Conservation (phyloP, 2,888 invertebrate genomes). For the Tortricodes alternella region DNA sequence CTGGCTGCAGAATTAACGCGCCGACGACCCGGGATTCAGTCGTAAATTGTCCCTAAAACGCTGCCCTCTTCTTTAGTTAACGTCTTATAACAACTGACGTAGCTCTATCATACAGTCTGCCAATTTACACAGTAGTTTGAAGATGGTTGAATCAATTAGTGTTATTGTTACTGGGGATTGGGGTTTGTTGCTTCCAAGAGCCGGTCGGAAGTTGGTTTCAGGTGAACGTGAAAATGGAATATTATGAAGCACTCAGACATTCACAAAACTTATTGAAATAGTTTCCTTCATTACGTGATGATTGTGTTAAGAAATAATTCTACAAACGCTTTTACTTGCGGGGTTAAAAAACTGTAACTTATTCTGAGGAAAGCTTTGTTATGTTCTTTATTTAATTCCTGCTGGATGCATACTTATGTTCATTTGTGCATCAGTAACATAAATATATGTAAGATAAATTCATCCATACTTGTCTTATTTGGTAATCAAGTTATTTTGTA, state of each 20-base stretch:
- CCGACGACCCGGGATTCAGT: constrained; percentile 58
- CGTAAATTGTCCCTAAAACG: constrained; percentile 68
- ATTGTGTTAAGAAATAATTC: too few relatives aligned
- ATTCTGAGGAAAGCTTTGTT: too few relatives aligned
- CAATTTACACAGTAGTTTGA: constrained; percentile 1
- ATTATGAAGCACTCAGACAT: not conserved
- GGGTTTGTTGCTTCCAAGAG: not conserved
- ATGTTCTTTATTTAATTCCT: too few relatives aligned
- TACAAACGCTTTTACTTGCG: too few relatives aligned
- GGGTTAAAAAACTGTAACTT: too few relatives aligned
- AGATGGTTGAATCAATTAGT: constrained; percentile 3
- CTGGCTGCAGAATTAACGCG: constrained; percentile 67
- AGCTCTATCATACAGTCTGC: constrained; percentile 9
- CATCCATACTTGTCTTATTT: too few relatives aligned
- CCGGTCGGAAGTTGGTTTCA: not conserved
- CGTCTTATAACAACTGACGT: constrained; percentile 35
- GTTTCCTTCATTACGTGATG: too few relatives aligned
- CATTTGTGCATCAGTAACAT: too few relatives aligned
- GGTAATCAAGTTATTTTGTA: too few relatives aligned
- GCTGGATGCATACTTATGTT: too few relatives aligned
- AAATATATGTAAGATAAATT: too few relatives aligned
- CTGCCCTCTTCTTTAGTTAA: constrained; percentile 41
- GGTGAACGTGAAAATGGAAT: not conserved
- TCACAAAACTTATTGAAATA: too few relatives aligned
- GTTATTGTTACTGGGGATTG: not conserved